These are phyloP conservation scores for Orius insidiosus DNA, from an alignment of 1,140 invertebrate genomes.

Conservation along the genomic window DNA sequence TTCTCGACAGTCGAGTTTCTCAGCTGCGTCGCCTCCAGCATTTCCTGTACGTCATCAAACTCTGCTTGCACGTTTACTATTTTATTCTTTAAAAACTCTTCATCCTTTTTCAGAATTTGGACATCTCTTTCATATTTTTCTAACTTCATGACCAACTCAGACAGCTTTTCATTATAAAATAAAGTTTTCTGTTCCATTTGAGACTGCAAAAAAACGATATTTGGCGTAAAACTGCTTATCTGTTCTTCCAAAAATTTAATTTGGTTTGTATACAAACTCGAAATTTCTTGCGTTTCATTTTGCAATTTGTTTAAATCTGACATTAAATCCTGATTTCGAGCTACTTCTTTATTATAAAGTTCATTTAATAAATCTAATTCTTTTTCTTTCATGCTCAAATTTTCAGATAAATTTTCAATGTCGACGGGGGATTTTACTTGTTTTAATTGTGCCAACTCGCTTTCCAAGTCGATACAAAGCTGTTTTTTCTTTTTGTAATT, in stretches of 20 bases:
- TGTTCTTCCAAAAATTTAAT: too few species aligned
- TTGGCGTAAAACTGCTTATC: too few species aligned
- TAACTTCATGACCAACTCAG: conserved; percentile 35
- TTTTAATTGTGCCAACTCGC: conserved; percentile 18
- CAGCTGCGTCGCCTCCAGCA: conserved; percentile 8
- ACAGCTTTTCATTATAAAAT: too few species aligned
- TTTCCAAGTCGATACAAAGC: conserved; percentile 21
- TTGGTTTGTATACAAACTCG: too few species aligned
- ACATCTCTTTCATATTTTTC: conserved; percentile 53
- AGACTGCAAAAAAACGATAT: too few species aligned
- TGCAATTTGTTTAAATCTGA: conserved; percentile 15
- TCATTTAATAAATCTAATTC: conserved; percentile 16
- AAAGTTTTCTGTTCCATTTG: too few species aligned
- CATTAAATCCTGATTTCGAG: conserved; percentile 12
- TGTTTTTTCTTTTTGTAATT: background rate
- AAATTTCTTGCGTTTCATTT: conserved; percentile 11
- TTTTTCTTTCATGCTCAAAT: conserved; percentile 2
- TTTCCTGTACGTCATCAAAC: conserved; percentile 18
- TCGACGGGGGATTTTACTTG: background rate
- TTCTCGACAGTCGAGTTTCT: conserved; percentile 12
- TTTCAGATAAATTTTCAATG: conserved; percentile 2
- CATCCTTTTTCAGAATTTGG: conserved; percentile 47
- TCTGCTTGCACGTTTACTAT: conserved; percentile 21
- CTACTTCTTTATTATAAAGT: conserved; percentile 13
- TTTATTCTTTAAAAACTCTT: conserved; percentile 11